These are phyloP conservation scores for Drosophila engyochracea DNA, from an alignment of 2,888 invertebrate genomes.

Conservation along the genomic window DNA sequence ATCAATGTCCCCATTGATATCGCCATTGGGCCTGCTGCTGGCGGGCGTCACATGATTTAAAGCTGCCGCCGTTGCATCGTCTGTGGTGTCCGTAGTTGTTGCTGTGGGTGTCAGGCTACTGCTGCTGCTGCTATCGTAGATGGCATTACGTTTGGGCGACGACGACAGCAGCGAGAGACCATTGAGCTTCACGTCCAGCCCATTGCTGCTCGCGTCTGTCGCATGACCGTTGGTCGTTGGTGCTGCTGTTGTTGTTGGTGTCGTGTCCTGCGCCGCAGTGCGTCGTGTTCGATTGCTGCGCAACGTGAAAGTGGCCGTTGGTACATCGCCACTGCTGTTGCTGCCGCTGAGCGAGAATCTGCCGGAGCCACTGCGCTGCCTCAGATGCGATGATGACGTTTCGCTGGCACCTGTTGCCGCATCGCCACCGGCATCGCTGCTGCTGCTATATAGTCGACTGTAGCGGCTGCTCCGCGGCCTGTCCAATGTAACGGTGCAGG, in stretches of 20 bases:
- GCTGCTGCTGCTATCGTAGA: slow-evolving; percentile 55
- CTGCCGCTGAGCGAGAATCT: slow-evolving; percentile 64
- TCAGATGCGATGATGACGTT: slow-evolving; percentile 25
- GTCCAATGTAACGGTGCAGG: slow-evolving; percentile 65
- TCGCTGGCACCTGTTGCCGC: slow-evolving; percentile 12
- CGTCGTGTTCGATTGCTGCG: slow-evolving; percentile 73
- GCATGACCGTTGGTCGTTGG: slow-evolving; percentile 48
- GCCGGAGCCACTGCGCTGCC: slow-evolving; percentile 48
- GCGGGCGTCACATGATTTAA: slow-evolving; percentile 7
- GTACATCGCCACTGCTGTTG: slow-evolving; percentile 78
- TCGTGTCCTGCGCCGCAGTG: slow-evolving; percentile 20
- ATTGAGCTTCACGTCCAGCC: slow-evolving; percentile 68
- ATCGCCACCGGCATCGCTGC: slow-evolving; percentile 55
- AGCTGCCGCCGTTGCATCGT: slow-evolving; percentile 41
- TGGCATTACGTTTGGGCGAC: slow-evolving; percentile 72
- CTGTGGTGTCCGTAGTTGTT: slow-evolving; percentile 64
- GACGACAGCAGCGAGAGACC: slow-evolving; percentile 64
- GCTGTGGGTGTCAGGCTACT: slow-evolving; percentile 13
- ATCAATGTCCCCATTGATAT: slow-evolving; percentile 17
- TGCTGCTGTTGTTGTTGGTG: slow-evolving; percentile 16
- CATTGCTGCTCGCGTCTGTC: slow-evolving; percentile 48
- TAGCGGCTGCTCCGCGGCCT: slow-evolving; percentile 78
- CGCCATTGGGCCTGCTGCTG: slow-evolving; percentile 21
- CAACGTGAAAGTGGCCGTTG: slow-evolving; percentile 81
- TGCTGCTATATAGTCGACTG: slow-evolving; percentile 74